A percentile compares a stretch with the other conserved stretches of the same genome.
These are phyloP conservation scores for Strongylocentrotus purpuratus DNA, from an alignment of 35 echinoderm and acorn worm genomes.

Conservation along the genomic window DNA sequence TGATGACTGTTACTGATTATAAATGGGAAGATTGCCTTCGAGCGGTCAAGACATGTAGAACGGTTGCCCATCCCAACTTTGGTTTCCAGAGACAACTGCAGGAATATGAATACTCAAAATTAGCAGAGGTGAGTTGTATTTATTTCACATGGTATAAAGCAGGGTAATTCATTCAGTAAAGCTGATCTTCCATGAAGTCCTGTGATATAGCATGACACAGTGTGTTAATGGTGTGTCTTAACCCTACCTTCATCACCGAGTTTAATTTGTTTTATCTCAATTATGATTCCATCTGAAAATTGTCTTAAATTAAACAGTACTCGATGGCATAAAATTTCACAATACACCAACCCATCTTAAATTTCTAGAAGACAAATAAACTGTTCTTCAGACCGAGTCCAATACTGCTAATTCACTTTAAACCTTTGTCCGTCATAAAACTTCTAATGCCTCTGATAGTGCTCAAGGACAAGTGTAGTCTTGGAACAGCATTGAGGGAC, in stretches of 20 bases:
- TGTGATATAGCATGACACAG: background rate
- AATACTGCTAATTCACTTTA: too few relatives aligned
- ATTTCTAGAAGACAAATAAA: too few relatives aligned
- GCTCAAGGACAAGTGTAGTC: too few relatives aligned
- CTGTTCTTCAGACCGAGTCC: too few relatives aligned
- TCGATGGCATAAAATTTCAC: too few relatives aligned
- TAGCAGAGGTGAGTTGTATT: slow-evolving; percentile 59
- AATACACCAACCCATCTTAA: too few relatives aligned
- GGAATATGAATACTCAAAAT: slow-evolving; percentile 79
- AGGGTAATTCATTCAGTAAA: background rate
- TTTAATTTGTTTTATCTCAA: background rate
- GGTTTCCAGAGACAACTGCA: slow-evolving; percentile 97
- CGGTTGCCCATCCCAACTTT: slow-evolving; percentile 95
- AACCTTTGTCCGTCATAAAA: too few relatives aligned
- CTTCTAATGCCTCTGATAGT: too few relatives aligned
- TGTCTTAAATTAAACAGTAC: too few relatives aligned
- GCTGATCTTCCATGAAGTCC: background rate
- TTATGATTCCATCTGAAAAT: background rate
- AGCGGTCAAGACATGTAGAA: slow-evolving; percentile 63
- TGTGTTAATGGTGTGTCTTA: background rate
- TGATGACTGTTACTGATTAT: slow-evolving; percentile 86
- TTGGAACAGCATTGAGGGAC: too few relatives aligned
- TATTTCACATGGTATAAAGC: background rate
- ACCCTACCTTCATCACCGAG: background rate
- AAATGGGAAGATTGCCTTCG: slow-evolving; percentile 86